Evolutionary conservation across 2,888 invertebrate genomes (phyloP).

Genomic region (Acanthopleura granulata): DNA sequence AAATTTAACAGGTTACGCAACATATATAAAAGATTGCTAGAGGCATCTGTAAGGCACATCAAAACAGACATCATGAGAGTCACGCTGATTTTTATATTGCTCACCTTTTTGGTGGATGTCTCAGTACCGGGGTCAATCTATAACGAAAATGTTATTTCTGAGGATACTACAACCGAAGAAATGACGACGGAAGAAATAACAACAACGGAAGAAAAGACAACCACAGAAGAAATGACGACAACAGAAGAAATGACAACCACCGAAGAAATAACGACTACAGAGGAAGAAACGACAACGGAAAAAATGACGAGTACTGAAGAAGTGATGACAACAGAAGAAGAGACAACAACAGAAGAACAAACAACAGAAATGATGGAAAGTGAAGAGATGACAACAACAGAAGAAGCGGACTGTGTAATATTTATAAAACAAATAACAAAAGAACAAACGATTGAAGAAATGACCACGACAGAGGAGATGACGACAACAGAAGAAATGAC

Average conservation of each 20-base stretch:
- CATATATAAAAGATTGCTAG: too few relatives aligned
- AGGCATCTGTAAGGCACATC: too few relatives aligned
- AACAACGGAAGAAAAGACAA: neutral
- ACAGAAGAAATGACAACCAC: neutral
- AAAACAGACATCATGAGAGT: too few relatives aligned
- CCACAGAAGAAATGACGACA: neutral
- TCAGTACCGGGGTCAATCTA: too few relatives aligned
- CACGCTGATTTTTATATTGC: too few relatives aligned
- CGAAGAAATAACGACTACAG: neutral
- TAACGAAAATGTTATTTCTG: neutral
- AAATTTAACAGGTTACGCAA: too few relatives aligned
- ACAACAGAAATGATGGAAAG: slow-evolving; percentile 5
- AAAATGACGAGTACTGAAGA: neutral
- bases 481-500: neutral
- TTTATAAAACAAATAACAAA: too few relatives aligned
- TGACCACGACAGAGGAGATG: neutral
- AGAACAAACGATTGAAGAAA: neutral
- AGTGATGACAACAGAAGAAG: neutral
- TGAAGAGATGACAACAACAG: neutral
- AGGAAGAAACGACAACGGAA: neutral
- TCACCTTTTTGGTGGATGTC: too few relatives aligned
- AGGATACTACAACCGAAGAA: neutral
- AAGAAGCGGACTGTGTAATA: neutral
- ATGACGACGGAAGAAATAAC: neutral
- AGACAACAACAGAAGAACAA: neutral